phyloP scores from a whole-genome alignment of 2,113 vertebrate species.

The Sinocyclocheilus anophthalmus region DNA sequence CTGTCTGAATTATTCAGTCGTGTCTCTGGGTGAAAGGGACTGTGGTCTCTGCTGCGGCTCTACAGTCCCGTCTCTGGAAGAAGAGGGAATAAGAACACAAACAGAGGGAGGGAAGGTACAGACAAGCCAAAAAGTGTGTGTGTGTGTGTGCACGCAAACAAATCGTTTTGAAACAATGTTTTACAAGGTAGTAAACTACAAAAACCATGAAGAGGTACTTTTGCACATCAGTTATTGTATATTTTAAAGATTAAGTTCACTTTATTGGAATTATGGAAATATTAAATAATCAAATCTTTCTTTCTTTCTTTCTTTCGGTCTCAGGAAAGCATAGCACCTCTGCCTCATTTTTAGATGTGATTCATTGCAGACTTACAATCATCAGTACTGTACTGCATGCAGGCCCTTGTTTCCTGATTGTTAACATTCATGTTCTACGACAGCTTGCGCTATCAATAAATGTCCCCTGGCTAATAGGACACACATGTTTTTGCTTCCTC shows the following conservation, averaged over 20 bases:
- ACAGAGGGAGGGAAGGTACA: slow-evolving; percentile 45
- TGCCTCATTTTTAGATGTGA: neutral
- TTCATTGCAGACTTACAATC: neutral
- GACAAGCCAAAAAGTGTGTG: neutral
- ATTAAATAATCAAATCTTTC: neutral
- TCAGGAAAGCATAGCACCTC: neutral
- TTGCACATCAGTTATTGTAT: neutral
- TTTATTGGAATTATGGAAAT: neutral
- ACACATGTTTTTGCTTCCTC: slow-evolving; percentile 31
- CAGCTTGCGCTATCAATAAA: slow-evolving; percentile 31
- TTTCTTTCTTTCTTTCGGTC: no score
- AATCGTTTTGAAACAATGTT: no score
- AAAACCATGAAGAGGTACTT: neutral
- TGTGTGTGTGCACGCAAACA: no score
- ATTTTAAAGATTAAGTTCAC: neutral
- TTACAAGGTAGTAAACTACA: neutral
- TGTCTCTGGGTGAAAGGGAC: slow-evolving; percentile 32
- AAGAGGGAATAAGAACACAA: slow-evolving; percentile 64
- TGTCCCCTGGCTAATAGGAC: slow-evolving; percentile 29
- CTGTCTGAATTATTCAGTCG: slow-evolving; percentile 39
- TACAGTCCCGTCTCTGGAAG: slow-evolving; percentile 28
- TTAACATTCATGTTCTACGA: slow-evolving; percentile 30
- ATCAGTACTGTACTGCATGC: slow-evolving; percentile 20
- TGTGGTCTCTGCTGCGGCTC: slow-evolving; percentile 3
- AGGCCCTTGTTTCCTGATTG: slow-evolving; percentile 27